Evolutionary conservation across 1,140 invertebrate genomes (phyloP), one percentile per base, ranked within the genome.

Genomic region (Andricus grossulariae): DNA sequence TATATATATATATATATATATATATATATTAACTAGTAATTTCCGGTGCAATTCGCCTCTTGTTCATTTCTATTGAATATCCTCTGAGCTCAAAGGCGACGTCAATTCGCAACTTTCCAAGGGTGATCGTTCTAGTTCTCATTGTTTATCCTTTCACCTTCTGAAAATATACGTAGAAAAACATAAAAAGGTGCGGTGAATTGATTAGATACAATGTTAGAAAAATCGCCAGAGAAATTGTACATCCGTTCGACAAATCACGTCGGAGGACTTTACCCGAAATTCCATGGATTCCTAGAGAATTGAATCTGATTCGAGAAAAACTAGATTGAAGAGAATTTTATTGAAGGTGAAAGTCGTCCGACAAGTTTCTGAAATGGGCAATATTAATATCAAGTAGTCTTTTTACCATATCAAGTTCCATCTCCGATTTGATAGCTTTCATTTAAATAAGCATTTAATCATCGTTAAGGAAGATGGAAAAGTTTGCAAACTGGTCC

Each of bases 11-110:
- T 57, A 57, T 60, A 60, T 60, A 60, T 60, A 32, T 21, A 25
- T 25, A 25, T 25, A 25, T 25, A 25, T 25, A 25, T 25, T 25
- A 39, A 66, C 39, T 66, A 66, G 21, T 66, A 32, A 66, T 66
- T 66, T 66, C 32, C n/a, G 32, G 60, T 16, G 32, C 25, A 54
- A 54, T 54, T 18, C 52, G 52, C 18, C 18, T 54, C 52, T 54
- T 54, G 52, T 54, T n/a, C 52, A 19, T 66, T 66, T 66, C 32
- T 66, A 45, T 66, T 66, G n/a, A 66, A 25, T 32, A 66, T 66
- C 57, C 60, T 66, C 60, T 32, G 12, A 66, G 25, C 60, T 45
- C 25, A 32, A 60, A 39, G 25, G 60, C 60, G 60, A 66, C 60
- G 13, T 66, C 60, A n/a, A 13, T 39, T 39, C 39, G 7, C 39